phyloP scores from a whole-genome alignment of 2,888 invertebrate genomes.

The Epicampocera succincta region DNA sequence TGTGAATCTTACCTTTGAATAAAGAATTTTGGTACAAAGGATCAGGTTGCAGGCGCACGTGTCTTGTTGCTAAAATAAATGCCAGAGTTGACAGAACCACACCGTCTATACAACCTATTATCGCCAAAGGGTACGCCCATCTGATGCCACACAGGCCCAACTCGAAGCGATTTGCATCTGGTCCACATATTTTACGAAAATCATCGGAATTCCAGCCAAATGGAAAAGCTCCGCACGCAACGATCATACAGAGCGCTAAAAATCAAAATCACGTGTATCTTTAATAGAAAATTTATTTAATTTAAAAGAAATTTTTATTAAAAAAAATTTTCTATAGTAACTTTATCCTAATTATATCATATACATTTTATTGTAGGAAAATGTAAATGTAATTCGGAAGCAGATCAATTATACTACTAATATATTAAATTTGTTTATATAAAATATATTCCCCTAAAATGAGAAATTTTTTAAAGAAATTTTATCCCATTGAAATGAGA shows the following conservation, averaged over 20 bases:
- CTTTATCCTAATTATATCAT: too few relatives aligned
- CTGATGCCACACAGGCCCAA: slow-evolving; percentile 93
- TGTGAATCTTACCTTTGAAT: slow-evolving; percentile 84
- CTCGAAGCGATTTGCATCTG: slow-evolving; percentile 88
- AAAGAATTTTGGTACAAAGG: slow-evolving; percentile 87
- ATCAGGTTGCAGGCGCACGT: slow-evolving; percentile 92
- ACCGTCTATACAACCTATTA: slow-evolving; percentile 85
- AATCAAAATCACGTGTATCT: too few relatives aligned
- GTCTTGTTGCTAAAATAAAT: slow-evolving; percentile 95
- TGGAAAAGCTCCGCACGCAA: slow-evolving; percentile 94
- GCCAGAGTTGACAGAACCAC: slow-evolving; percentile 88
- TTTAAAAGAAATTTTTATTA: too few relatives aligned
- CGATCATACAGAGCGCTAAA: slow-evolving; percentile 92
- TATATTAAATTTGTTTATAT: too few relatives aligned
- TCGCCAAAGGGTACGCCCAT: slow-evolving; percentile 96
- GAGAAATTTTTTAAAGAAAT: too few relatives aligned
- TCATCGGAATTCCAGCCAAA: slow-evolving; percentile 93
- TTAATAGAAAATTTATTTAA: slow-evolving; percentile 74
- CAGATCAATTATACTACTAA: too few relatives aligned
- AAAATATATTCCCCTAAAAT: too few relatives aligned
- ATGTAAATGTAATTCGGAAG: too few relatives aligned
- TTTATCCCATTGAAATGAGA: too few relatives aligned
- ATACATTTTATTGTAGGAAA: too few relatives aligned
- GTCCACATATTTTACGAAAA: slow-evolving; percentile 93
- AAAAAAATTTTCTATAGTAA: too few relatives aligned